Conservation (phyloP, 35 echinoderm and acorn worm species). For the Ptychodera flava region DNA sequence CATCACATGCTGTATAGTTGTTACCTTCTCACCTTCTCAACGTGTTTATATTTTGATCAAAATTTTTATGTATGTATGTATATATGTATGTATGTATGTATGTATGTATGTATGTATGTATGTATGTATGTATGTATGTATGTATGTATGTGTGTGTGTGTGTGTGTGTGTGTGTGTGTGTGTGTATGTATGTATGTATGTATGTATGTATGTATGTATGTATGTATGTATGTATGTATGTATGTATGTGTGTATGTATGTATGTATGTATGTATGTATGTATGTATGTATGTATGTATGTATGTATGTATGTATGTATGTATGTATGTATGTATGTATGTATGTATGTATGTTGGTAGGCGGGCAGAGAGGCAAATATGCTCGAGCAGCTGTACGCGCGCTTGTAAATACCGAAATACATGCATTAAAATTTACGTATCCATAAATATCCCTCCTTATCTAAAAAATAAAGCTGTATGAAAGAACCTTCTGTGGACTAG, state of each 20-base stretch:
- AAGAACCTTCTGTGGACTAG: no score
- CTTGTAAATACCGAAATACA: no score
- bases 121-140: neutral
- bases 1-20: no score
- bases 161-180: neutral
- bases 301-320: neutral
- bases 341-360: slow-evolving; percentile 2
- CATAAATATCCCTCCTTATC: no score
- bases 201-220: neutral
- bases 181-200: neutral
- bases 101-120: neutral
- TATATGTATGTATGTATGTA: no score
- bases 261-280: neutral
- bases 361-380: no score
- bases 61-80: no score
- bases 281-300: neutral
- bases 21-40: no score
- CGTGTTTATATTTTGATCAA: no score
- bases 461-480: no score
- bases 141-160: neutral
- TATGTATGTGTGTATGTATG: neutral
- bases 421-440: no score
- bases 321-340: neutral
- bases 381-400: no score
- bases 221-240: neutral